phyloP scores from a whole-genome alignment of 2,113 vertebrate genomes.

The Cryptotis parvus region DNA sequence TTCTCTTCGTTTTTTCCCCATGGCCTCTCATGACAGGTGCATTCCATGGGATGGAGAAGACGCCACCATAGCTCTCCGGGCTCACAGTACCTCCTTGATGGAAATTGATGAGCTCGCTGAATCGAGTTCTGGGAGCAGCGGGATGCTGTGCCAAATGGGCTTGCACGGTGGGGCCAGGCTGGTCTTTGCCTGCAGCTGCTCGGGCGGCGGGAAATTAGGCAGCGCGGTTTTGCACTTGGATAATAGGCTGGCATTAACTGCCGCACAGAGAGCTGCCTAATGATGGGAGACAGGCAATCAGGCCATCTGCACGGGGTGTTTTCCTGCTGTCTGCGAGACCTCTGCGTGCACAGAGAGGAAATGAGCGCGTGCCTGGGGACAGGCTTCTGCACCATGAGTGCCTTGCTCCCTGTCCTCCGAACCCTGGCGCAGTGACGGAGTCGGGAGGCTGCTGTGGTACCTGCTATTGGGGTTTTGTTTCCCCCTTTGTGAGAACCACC shows the following conservation, averaged over 20 bases:
- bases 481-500: too few species aligned
- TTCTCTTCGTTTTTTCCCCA: neutral
- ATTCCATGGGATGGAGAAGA: neutral
- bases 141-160: neutral
- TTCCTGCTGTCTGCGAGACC: neutral
- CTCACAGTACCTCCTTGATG: neutral
- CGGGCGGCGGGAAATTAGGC: constrained; percentile 28
- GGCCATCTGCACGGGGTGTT: constrained; percentile 25
- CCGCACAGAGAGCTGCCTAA: constrained; percentile 65
- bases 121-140: neutral
- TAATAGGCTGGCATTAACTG: constrained; percentile 50
- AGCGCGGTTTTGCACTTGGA: constrained; percentile 57
- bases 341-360: constrained; percentile 17
- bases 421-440: neutral
- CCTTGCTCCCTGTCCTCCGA: neutral
- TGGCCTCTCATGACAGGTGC: neutral
- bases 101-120: neutral
- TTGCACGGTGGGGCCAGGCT: neutral
- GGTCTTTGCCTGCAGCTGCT: constrained; percentile 44
- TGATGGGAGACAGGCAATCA: neutral
- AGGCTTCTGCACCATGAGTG: neutral
- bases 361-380: neutral
- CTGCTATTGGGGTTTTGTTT: neutral
- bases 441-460: neutral
- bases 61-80: neutral